Conservation (phyloP, 1,140 invertebrate genomes). For the Dendroctonus ponderosae region DNA sequence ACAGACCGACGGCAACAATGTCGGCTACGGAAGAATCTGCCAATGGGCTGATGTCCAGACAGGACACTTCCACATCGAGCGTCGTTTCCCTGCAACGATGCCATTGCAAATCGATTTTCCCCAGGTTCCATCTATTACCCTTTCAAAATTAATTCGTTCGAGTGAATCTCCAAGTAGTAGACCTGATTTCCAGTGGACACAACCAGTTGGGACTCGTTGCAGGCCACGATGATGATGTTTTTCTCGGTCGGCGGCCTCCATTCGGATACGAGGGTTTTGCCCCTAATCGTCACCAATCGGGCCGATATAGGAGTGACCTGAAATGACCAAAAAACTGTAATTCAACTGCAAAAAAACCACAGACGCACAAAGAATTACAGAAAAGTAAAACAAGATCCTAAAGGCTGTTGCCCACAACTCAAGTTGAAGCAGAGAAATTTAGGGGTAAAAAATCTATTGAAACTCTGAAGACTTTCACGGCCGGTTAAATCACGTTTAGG, state of each 20-base stretch:
- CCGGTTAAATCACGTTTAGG: too few relatives aligned
- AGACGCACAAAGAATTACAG: too few relatives aligned
- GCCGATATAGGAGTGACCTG: slow-evolving; percentile 70
- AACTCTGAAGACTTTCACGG: too few relatives aligned
- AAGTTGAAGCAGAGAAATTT: too few relatives aligned
- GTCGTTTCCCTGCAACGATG: slow-evolving; percentile 56
- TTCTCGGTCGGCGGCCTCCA: slow-evolving; percentile 77
- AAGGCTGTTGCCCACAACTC: too few relatives aligned
- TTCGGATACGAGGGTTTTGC: slow-evolving; percentile 68
- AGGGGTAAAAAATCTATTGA: too few relatives aligned
- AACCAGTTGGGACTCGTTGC: slow-evolving; percentile 79
- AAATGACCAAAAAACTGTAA: background rate
- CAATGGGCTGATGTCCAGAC: slow-evolving; percentile 89
- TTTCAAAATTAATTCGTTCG: slow-evolving; percentile 64
- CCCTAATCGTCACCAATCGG: slow-evolving; percentile 65
- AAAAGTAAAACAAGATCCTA: too few relatives aligned
- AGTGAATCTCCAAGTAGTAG: slow-evolving; percentile 83
- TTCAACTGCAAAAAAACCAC: too few relatives aligned
- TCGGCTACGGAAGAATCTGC: slow-evolving; percentile 63
- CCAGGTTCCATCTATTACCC: slow-evolving; percentile 50
- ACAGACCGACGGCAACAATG: slow-evolving; percentile 89
- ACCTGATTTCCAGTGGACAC: slow-evolving; percentile 86
- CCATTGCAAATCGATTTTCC: background rate
- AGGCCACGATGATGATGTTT: slow-evolving; percentile 85
- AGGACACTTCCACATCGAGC: slow-evolving; percentile 93